Base-by-base conservation (phyloP, 2,113 vertebrate genomes). In the Oostethus manadensis region DNA sequence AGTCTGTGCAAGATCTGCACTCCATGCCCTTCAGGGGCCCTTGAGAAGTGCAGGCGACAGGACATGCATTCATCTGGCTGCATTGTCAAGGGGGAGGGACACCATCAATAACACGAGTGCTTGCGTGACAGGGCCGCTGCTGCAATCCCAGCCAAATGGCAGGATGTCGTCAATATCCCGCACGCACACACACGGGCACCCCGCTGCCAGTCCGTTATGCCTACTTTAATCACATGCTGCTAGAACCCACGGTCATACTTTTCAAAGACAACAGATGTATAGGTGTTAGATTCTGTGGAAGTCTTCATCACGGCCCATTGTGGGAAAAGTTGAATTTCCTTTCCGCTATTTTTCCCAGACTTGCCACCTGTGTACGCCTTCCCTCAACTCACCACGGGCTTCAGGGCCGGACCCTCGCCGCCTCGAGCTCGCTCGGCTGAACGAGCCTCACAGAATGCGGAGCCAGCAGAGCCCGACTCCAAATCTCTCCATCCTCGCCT, bases 281-380 rank as follows among this genome's bases (percentile, higher is more conserved):
- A 61, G 11, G 2, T 1, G 17, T 8, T 45, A 3, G 66, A 62
- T 62, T 47, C 15, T 56, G n/a, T 23, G 14, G 11, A 47, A 23
- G 47, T 23, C 16, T 38, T 46, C 6, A 8, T 33, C 5, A 21
- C n/a, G 20, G n/a, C 20, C n/a, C 18, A 13, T 10, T 22, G 45
- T 55, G 38, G 14, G 2, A 21, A 22, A 22, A 23, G 43, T 61
- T 72, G 66, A 17, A 61, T 38, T 56, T 53, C 9, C 18, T 21
- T 65, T 64, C 15, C 49, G 29, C 2, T 60, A 35, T 76, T 51
- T 64, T 42, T 48, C 44, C 44, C 83, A 98, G 96, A 94, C 70
- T 82, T 96, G 53, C 93, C 93, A 66, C 93, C 93, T 5, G 88
- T 92, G 46, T 93, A 93, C 67, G 74, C 82, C 59, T 94, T 90